These are phyloP conservation scores for Icerya purchasi DNA, from an alignment of 2,888 invertebrate species.

Conservation along the genomic window DNA sequence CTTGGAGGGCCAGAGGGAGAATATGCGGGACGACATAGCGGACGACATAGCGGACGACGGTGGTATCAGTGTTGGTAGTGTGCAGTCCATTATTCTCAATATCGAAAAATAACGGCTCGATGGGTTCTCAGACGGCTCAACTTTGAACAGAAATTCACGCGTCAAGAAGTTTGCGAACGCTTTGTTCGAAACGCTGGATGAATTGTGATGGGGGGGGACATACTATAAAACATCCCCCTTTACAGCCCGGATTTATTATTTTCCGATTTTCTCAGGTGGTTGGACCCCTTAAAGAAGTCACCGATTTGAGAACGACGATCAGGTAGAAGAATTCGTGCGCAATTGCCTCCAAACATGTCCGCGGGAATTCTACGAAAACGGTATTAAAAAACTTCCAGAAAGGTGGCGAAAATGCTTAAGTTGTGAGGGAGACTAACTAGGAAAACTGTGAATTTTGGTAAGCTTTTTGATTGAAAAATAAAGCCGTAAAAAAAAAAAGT, in stretches of 20 bases:
- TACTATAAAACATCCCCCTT: conserved; percentile 15
- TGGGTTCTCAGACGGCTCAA: conserved; percentile 9
- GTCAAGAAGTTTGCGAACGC: not conserved
- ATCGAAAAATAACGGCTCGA: conserved; percentile 9
- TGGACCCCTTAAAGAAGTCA: no score
- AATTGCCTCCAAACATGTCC: no score
- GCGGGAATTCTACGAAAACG: no score
- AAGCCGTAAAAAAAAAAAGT: no score
- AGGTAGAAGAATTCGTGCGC: no score
- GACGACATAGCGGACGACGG: conserved; percentile 8
- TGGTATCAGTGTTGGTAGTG: conserved; percentile 4
- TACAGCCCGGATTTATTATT: conserved; percentile 20
- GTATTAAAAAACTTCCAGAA: no score
- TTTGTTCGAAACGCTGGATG: conserved; percentile 1
- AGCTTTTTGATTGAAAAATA: no score
- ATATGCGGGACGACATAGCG: no score
- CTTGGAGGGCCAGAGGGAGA: conserved; percentile 2
- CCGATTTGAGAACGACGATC: no score
- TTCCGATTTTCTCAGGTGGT: conserved; percentile 20
- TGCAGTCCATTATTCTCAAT: conserved; percentile 3
- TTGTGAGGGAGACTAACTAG: no score
- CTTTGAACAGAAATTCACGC: conserved; percentile 7
- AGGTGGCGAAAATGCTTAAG: no score
- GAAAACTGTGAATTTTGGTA: no score
- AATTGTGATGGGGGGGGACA: not conserved